Base-by-base conservation (phyloP, 2,888 invertebrate genomes). In the Diploptera punctata region DNA sequence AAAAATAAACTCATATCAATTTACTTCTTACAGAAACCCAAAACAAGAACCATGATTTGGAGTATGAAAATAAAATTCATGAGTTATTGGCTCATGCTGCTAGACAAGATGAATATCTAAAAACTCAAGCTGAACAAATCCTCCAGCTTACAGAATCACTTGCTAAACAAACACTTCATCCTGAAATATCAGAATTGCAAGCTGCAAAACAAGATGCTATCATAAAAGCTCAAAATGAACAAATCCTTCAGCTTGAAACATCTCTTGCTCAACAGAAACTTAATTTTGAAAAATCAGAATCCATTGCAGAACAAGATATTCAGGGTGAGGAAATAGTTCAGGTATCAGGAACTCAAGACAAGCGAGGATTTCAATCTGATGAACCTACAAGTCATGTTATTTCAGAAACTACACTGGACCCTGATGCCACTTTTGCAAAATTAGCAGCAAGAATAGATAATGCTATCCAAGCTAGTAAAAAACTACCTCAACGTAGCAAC, bases 61-160 rank as follows among this genome's bases (percentile, higher is more conserved):
- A 82, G 65, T 82, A 82, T 26, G 79, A 80, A 65, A 76, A 76
- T 19, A 81, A 81, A 73, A 79, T 82, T 0, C 76, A 72, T 0
- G 77, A 80, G 47, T 75, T 82, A 2, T 80, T 81, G 71, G 77
- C 76, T 47, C 79, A 80, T 68, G 78, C 79, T 2, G 38, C 72
- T 2, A 78, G 76, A 74, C 80, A 82, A 65, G 79, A 79, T 0
- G 76, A 77, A 54, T 78, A 79, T 68, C 75, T 81, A 9, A 75
- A 69, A 3, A 77, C 77, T 29, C 81, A 81, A 73, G 79, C 77
- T 19, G 78, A 80, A 68, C 77, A 78, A 54, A 65, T 81, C 19
- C 77, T 77, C 21, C 76, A 68, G 47, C 65, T 78, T 18, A 68
- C 49, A 33, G 10, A 33, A 33, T 33, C 33, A 33, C 33, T 10